These are phyloP conservation scores for Oenanthe oenanthe DNA, from an alignment of 2,113 vertebrate species.

Conservation along the genomic window DNA sequence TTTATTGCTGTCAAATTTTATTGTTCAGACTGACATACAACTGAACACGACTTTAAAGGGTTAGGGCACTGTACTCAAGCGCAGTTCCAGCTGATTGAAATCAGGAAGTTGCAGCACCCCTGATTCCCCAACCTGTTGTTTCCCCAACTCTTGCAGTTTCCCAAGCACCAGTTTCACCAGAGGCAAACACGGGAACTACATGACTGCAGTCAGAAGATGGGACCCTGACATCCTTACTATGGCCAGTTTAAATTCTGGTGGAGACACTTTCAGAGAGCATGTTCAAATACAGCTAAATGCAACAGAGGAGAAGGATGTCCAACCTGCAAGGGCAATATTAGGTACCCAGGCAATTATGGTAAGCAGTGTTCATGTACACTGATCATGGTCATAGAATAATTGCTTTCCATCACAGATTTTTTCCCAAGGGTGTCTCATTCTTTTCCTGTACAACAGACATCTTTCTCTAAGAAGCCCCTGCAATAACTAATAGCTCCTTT, in stretches of 20 bases:
- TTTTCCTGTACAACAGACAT: background rate
- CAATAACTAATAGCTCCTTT: background rate
- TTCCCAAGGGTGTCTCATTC: background rate
- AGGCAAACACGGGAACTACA: background rate
- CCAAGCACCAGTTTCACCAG: background rate
- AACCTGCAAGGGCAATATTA: background rate
- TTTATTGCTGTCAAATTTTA: slow-evolving; percentile 35
- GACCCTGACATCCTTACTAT: background rate
- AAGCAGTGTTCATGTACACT: background rate
- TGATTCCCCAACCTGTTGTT: background rate
- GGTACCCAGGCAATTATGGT: background rate
- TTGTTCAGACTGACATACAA: slow-evolving; percentile 8
- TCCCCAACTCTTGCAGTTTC: background rate
- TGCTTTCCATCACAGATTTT: background rate
- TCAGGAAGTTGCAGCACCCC: background rate
- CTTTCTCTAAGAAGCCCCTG: background rate
- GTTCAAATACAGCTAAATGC: background rate
- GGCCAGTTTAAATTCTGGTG: background rate
- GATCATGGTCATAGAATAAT: background rate
- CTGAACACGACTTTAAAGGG: background rate
- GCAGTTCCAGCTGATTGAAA: background rate
- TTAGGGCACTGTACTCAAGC: background rate
- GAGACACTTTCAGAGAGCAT: background rate
- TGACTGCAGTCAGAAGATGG: background rate
- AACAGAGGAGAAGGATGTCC: background rate